Evolutionary conservation across 64 coral and sea anemone species (phyloP).

Genomic region (Stichodactyla helianthus): DNA sequence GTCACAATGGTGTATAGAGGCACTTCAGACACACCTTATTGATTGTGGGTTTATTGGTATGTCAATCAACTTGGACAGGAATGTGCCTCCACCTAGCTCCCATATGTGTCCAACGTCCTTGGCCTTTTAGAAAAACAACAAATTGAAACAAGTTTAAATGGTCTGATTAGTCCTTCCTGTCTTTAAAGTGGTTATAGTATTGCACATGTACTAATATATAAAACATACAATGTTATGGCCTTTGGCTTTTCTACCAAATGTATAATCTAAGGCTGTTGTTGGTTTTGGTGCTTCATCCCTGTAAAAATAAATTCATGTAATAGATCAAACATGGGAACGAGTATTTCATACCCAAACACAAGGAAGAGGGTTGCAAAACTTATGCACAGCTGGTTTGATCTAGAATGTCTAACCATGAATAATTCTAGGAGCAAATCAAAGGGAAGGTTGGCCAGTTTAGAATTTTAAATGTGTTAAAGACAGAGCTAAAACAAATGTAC

Average conservation of each 20-base stretch:
- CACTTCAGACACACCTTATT: conserved; percentile 46
- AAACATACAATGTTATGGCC: conserved; percentile 94
- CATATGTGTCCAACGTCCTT: conserved; percentile 98
- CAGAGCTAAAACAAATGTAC: too few species aligned
- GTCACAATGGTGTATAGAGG: not conserved
- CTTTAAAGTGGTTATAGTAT: not conserved
- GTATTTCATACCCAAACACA: too few species aligned
- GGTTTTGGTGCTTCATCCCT: conserved; percentile 96
- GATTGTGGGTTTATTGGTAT: conserved; percentile 76
- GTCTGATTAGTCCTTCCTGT: too few species aligned
- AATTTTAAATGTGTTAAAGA: too few species aligned
- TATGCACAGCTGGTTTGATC: too few species aligned
- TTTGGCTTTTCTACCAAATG: conserved; percentile 95
- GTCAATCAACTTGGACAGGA: conserved; percentile 91
- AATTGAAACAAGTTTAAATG: too few species aligned
- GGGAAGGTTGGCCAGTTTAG: too few species aligned
- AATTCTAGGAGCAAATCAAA: too few species aligned
- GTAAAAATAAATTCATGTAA: not conserved
- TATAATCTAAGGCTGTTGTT: conserved; percentile 93
- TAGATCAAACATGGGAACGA: too few species aligned
- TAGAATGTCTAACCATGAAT: too few species aligned
- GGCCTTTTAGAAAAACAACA: conserved; percentile 21
- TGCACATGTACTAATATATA: not conserved
- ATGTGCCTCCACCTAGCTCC: conserved; percentile 94
- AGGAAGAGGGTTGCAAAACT: too few species aligned